phyloP scores from a whole-genome alignment of 1,140 invertebrate genomes.

The Drosophila mayri region DNA sequence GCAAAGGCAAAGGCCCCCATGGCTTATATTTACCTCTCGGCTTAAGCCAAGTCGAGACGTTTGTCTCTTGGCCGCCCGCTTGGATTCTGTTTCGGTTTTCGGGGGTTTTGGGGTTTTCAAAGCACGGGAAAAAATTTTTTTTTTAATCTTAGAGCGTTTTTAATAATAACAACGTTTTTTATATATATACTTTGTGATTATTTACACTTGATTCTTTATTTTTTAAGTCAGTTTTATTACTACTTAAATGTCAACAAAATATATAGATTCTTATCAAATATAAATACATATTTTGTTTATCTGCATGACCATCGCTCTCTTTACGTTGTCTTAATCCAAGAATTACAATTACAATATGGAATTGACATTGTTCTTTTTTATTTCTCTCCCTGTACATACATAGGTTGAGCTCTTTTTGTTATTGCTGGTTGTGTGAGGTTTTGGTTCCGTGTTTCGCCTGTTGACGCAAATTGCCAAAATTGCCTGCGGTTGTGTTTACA shows the following conservation, averaged over 20 bases:
- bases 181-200: no score
- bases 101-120: constrained; percentile 21
- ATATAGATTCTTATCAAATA: not conserved
- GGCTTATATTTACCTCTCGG: constrained; percentile 57
- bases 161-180: no score
- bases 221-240: no score
- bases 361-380: constrained; percentile 8
- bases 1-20: constrained; percentile 55
- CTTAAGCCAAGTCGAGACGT: constrained; percentile 54
- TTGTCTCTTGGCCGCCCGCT: constrained; percentile 46
- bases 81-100: constrained; percentile 33
- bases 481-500: constrained; percentile 83
- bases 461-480: constrained; percentile 83
- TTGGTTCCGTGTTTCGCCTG: constrained; percentile 72
- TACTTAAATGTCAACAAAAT: not conserved
- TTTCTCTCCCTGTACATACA: constrained; percentile 19
- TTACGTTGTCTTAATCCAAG: constrained; percentile 4
- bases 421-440: constrained; percentile 27
- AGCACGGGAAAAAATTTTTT: not conserved
- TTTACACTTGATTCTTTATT: no score
- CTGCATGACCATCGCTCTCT: not conserved
- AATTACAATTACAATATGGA: constrained; percentile 11
- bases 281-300: not conserved
- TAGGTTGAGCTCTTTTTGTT: constrained; percentile 36
- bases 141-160: no score